Percentiles rank a stretch among this genome's conserved stretches.
Evolutionary conservation across 2,113 vertebrate genomes (phyloP).

Genomic region (Pampusana beccarii): DNA sequence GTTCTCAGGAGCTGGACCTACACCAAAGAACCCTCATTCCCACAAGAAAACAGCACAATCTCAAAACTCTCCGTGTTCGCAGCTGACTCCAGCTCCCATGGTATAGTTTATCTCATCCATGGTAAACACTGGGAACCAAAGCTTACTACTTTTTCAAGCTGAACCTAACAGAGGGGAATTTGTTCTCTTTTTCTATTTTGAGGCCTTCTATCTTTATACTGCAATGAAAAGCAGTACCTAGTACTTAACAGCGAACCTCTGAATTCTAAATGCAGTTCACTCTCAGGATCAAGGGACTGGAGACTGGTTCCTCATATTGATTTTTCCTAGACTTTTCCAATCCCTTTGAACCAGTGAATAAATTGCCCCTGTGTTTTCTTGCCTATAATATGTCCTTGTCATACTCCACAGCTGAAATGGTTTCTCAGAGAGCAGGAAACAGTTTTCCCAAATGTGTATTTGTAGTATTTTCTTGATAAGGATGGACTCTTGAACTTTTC

Average conservation of each 20-base stretch:
- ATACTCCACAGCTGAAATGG: not conserved
- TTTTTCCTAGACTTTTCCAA: not conserved
- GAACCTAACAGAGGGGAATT: not conserved
- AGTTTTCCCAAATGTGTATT: not conserved
- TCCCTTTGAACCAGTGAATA: not conserved
- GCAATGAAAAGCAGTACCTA: not conserved
- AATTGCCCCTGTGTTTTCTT: not conserved
- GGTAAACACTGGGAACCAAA: not conserved
- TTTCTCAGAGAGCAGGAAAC: not conserved
- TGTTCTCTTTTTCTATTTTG: constrained; percentile 12
- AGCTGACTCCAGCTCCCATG: not conserved
- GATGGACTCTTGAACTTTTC: not conserved
- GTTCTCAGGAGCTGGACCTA: not conserved
- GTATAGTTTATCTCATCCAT: not conserved
- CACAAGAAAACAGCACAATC: not conserved
- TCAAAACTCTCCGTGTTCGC: rapidly evolving
- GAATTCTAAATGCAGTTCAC: not conserved
- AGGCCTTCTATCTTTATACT: constrained; percentile 5
- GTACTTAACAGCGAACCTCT: not conserved
- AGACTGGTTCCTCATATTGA: not conserved
- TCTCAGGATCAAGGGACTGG: not conserved
- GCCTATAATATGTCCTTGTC: not conserved
- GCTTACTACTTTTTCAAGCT: not conserved
- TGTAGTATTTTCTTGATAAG: not conserved
- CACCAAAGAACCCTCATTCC: not conserved